Evolutionary conservation across 2,888 invertebrate species (phyloP), one percentile per base, ranked within the genome.

Genomic region (Sympetrum striolatum): DNA sequence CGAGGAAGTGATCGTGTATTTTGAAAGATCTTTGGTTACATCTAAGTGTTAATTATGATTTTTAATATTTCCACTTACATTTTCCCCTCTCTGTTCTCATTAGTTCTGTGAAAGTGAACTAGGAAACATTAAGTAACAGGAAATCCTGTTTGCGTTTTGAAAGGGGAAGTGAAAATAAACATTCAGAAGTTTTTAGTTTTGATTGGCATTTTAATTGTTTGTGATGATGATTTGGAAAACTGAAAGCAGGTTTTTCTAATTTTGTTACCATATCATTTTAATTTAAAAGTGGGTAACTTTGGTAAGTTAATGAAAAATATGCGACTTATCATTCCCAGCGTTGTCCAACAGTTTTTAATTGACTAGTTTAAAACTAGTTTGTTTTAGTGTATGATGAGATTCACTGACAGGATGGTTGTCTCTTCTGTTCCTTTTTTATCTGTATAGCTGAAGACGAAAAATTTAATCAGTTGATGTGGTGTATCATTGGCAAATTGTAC

Each of bases 261-360:
- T 86, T 48, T 22, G 86, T 86, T 86, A 64, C 86, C 86, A 60
- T n/a, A 35, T 60, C 53, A 82, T 58, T 86, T 86, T 37, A 37
- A 18, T 86, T 37, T 60, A 58, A 58, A 22, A 60, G 60, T 48
- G n/a, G 86, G 86, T 86, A 86, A 86, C 64, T 86, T 73, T 73
- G 73, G 73, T 25, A 73, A 73, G 60, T 60, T 35, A 60, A 37
- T 86, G n/a, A 58, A 86, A 60, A 53, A 3, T 25, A 60, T 60
- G 58, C 60, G 64, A 86, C 86, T 60, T 86, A 86, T 86, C 86
- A 86, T 86, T 86, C 86, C 86, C 60, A 60, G 64, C 37, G 58
- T 35, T 86, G 86, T 86, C 64, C 58, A 86, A 60, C 60, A 37
- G 53, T 58, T 86, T 86, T 58, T 10, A 64, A 86, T 15, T 86